Base-by-base conservation (phyloP, 2,888 invertebrate genomes). In the Strigamia crassipes region DNA sequence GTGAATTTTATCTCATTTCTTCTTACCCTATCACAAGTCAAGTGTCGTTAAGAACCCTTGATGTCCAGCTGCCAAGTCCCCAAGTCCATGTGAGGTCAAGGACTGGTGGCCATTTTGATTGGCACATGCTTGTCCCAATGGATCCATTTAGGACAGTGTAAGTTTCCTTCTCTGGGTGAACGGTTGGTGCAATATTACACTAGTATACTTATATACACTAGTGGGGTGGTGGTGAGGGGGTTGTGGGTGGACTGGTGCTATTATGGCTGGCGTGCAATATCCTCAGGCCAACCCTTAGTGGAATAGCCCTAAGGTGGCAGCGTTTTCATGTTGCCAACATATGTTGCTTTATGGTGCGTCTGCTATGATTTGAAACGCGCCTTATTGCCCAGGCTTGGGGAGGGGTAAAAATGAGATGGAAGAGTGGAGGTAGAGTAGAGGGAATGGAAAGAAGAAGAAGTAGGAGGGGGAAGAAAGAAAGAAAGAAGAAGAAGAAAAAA, bases 321-420 rank as follows among this genome's bases (percentile, higher is more conserved):
- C 41, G 41, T 38, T 56, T 81, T 81, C 81, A 73, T 81, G 81
- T 81, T 81, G 73, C 34, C 41, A 81, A 81, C 81, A 81, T 73
- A 41, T 81, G 81, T 73, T 81, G 81, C 73, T 81, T 81, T 81
- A 81, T 81, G 41, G 73, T 73, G 80, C 81, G 73, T 46, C 81
- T 34, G 81, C 81, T 81, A 81, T 81, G 81, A 81, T 81, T 81
- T 81, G 73, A 81, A 81, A 81, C 81, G 61, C 73, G 73, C 73
- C 66, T 73, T 81, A 66, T 81, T 81, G 79, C 79, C 42, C 56
- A 56, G 56, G 56, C 56, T 56, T 56, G 56, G 56, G 79, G 79
- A 41, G 27, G 38, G 79, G 79, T 79, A 79, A 79, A 79, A 79
- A 79, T 79, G 38, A 79, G 79, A 41, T 79, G 79, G 79, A 79